Conservation (phyloP, 1,140 invertebrate genomes). For the Sycophaga agraensis region DNA sequence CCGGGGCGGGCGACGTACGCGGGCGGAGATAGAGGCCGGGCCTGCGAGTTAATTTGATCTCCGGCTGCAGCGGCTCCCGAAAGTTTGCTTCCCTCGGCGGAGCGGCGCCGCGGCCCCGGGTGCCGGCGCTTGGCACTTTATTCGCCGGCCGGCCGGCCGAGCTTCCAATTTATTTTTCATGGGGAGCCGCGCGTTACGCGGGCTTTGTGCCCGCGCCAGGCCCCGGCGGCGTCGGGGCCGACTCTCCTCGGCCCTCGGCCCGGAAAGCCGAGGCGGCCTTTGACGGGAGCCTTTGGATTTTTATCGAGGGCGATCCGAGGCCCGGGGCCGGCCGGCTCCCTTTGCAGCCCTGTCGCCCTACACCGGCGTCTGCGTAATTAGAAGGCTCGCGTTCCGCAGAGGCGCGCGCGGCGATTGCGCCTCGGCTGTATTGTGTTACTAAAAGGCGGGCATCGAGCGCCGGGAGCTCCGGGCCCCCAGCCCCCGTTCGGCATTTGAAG, state of each 20-base stretch:
- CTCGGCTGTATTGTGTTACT: no score
- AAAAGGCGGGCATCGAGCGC: no score
- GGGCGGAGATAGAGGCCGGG: neutral
- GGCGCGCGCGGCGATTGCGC: no score
- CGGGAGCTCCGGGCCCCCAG: no score
- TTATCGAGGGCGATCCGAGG: neutral
- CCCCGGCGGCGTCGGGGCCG: no score
- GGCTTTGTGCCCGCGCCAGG: neutral
- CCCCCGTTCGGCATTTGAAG: no score
- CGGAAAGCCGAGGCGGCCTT: no score
- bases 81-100: constrained; percentile 24
- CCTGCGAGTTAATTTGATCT: constrained; percentile 33
- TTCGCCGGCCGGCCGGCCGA: neutral
- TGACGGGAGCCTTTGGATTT: neutral
- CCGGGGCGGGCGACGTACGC: neutral
- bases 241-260: neutral
- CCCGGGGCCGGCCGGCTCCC: neutral
- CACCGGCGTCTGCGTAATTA: no score
- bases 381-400: no score
- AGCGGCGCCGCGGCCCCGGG: no score
- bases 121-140: constrained; percentile 5
- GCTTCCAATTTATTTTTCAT: constrained; percentile 35
- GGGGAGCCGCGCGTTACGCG: constrained; percentile 17
- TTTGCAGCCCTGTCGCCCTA: no score
- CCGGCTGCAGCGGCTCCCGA: constrained; percentile 18